Base-by-base conservation (phyloP, 2,888 invertebrate species). In the Napeogenes inachia region DNA sequence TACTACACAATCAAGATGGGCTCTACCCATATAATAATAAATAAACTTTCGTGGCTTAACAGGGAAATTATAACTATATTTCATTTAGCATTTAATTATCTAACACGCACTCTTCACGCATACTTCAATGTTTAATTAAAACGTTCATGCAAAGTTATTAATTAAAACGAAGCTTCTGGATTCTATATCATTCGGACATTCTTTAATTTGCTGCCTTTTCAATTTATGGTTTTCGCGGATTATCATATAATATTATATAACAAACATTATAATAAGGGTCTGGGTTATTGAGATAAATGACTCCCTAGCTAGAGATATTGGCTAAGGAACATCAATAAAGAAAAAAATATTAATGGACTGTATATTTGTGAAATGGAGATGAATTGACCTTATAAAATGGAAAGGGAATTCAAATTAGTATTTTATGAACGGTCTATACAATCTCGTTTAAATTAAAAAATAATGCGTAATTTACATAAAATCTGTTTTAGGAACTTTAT, bases 161-260 rank as follows among this genome's bases (percentile, higher is more conserved):
- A 21, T 21, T 21, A 21, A 21, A 21, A 21, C 21, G 21, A 21
- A 21, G 21, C 21, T 21, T 21, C 21, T 21, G 21, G 3, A 35
- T 5, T 35, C 35, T 35, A 6, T 35, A 35, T 35, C 35, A 6
- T 35, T 35, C 6, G 6, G 35, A 35, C 12, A 30, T 12, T 54
- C 33, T 45, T 45, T 10, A 59, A 54, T 59, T 54, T 45, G 13
- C n/a, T 56, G 46, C 33, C 59, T 54, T 54, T 21, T 42, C 32
- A 59, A 45, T 30, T 54, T 21, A 8, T 54, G 13, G 33, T 54
- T 59, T 32, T 33, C 13, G 6, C n/a, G 33, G 54, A 59, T 53
- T 12, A 50, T 50, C 13, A 47, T 47, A 47, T 47, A 47, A 21
- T 21, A 21, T 21, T 21, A 21, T 21, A 21, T 21, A 21, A 8